Percentiles rank a stretch among this genome's conserved stretches.
These are phyloP conservation scores for Dinoponera quadriceps DNA, from an alignment of 1,140 invertebrate species.

Conservation along the genomic window DNA sequence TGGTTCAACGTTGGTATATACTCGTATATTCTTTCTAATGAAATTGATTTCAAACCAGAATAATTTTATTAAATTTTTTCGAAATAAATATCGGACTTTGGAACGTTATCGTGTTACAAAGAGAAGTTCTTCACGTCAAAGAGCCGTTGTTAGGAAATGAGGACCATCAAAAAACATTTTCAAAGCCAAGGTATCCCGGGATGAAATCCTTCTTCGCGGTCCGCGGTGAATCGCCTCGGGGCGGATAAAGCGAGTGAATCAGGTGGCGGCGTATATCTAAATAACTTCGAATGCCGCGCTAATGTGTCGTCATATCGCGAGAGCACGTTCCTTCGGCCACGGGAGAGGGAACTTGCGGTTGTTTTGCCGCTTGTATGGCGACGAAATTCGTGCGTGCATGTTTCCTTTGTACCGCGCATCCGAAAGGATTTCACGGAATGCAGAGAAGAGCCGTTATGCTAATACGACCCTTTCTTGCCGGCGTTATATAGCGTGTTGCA, in stretches of 20 bases:
- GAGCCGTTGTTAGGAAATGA: background rate
- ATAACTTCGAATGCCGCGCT: conserved; percentile 52
- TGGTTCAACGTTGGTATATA: no score
- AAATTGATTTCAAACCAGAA: no score
- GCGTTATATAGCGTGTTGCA: background rate
- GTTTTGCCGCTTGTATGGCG: background rate
- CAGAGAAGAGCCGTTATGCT: conserved; percentile 25
- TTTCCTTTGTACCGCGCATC: background rate
- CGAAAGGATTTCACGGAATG: conserved; percentile 40
- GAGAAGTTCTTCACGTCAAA: background rate
- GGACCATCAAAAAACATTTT: background rate
- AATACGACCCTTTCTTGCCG: conserved; percentile 13
- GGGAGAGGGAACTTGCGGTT: background rate
- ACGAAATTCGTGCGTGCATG: conserved; percentile 18
- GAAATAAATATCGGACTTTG: no score
- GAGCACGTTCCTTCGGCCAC: conserved; percentile 62
- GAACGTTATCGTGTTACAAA: no score
- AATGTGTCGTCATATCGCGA: conserved; percentile 60
- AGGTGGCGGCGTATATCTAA: conserved; percentile 23
- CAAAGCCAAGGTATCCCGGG: background rate
- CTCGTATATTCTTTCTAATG: no score
- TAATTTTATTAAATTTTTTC: no score
- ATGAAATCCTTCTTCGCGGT: background rate
- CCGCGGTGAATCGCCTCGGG: background rate
- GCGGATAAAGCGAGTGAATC: conserved; percentile 17